Evolutionary conservation across 2,797 vertebrate genomes (phyloP).

Genomic region (Gadopsis bispinosus): DNA sequence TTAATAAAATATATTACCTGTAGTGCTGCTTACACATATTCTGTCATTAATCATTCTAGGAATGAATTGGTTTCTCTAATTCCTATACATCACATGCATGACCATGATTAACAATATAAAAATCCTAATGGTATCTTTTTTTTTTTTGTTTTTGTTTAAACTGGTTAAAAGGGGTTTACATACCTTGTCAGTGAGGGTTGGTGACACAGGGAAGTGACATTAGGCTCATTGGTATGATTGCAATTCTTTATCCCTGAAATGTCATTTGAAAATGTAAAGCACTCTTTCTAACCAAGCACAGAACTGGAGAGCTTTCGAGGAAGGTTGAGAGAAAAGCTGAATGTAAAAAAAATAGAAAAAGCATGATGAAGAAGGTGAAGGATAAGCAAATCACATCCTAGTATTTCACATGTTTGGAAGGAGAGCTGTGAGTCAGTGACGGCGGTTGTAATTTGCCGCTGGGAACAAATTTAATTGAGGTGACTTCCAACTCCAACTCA

Average conservation of each 20-base stretch:
- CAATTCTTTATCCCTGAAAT: slow-evolving; percentile 28
- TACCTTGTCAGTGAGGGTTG: background rate
- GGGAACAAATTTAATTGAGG: slow-evolving; percentile 58
- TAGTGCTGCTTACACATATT: background rate
- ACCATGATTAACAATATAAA: background rate
- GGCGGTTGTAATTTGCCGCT: slow-evolving; percentile 40
- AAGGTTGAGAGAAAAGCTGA: slow-evolving; percentile 7
- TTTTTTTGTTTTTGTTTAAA: background rate
- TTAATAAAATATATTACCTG: background rate
- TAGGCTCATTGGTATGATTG: slow-evolving; percentile 15
- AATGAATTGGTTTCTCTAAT: background rate
- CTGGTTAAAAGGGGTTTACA: background rate
- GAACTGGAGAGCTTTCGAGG: background rate
- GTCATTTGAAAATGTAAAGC: slow-evolving; percentile 19
- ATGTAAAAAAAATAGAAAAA: slow-evolving; percentile 10
- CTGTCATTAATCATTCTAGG: background rate
- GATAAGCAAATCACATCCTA: slow-evolving; percentile 30
- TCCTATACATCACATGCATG: background rate
- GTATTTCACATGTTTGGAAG: slow-evolving; percentile 33
- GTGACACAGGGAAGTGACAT: background rate
- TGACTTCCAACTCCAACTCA: slow-evolving; percentile 51
- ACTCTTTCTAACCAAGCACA: background rate
- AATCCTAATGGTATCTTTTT: background rate
- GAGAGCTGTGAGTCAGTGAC: slow-evolving; percentile 44
- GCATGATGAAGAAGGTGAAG: slow-evolving; percentile 19